These are phyloP conservation scores for Pandemis corylana DNA, from an alignment of 2,888 invertebrate species.

Conservation along the genomic window DNA sequence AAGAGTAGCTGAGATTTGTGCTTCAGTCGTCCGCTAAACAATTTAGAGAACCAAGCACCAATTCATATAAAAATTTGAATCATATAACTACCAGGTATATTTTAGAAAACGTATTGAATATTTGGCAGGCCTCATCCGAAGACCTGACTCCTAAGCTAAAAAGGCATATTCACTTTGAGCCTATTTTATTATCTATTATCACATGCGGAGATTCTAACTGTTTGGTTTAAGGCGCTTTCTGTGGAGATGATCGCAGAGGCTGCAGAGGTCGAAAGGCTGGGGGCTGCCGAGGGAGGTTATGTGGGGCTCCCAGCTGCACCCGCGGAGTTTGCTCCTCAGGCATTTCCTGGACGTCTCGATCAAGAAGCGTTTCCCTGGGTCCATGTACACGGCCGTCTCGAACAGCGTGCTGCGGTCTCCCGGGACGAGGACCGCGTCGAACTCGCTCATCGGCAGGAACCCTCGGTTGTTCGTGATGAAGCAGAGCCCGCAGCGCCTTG, in stretches of 20 bases:
- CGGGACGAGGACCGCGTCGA: constrained; percentile 61
- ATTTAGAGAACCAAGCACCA: constrained; percentile 42
- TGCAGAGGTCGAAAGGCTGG: constrained; percentile 52
- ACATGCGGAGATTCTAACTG: constrained; percentile 44
- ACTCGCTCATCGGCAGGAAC: constrained; percentile 63
- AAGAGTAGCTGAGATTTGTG: constrained; percentile 8
- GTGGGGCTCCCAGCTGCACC: constrained; percentile 56
- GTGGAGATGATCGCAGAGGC: constrained; percentile 51
- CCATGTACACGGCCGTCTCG: constrained; percentile 53
- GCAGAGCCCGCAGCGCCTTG: constrained; percentile 59
- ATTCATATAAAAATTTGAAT: constrained; percentile 29
- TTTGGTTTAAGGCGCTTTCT: constrained; percentile 41
- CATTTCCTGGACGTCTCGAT: constrained; percentile 56
- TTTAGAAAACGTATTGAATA: constrained; percentile 40
- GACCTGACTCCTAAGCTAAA: constrained; percentile 40
- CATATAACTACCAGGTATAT: constrained; percentile 40
- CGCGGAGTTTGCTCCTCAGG: constrained; percentile 54
- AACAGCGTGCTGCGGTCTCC: constrained; percentile 50
- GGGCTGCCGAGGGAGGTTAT: constrained; percentile 55
- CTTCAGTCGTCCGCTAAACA: constrained; percentile 19
- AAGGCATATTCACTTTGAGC: constrained; percentile 44
- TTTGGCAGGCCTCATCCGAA: constrained; percentile 43
- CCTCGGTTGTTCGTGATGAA: constrained; percentile 69
- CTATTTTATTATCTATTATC: constrained; percentile 46
- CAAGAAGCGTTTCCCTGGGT: constrained; percentile 59